These are phyloP conservation scores for Coregonus sp. DNA, from an alignment of 2,797 vertebrate species.

Conservation along the genomic window DNA sequence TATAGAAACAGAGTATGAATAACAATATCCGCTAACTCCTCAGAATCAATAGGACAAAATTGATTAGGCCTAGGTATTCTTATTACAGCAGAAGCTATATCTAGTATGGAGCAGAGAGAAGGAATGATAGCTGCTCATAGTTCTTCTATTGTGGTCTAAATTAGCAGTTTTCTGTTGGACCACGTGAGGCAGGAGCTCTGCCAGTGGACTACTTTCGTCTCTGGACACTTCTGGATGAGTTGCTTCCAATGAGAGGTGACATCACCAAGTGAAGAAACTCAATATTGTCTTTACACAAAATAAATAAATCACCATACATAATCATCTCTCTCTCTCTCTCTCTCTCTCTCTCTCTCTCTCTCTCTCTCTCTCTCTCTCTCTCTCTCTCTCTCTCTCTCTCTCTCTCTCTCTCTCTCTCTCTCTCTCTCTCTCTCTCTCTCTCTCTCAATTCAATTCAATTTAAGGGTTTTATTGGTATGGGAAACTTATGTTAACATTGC, in stretches of 20 bases:
- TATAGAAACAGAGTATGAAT: conserved; percentile 22
- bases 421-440: background rate
- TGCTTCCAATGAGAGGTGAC: conserved; percentile 12
- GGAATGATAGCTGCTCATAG: conserved; percentile 14
- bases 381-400: background rate
- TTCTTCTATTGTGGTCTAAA: conserved; percentile 23
- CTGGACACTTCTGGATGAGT: conserved; percentile 13
- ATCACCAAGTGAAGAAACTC: background rate
- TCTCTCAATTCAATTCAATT: too few species aligned
- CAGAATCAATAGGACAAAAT: conserved; percentile 20
- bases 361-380: background rate
- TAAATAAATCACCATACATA: too few species aligned
- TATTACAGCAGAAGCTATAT: conserved; percentile 1
- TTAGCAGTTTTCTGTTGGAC: conserved; percentile 7
- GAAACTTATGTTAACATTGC: too few species aligned
- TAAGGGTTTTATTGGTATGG: too few species aligned
- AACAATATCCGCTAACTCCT: background rate
- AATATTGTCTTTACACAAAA: background rate
- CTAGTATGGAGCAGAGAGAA: conserved; percentile 36
- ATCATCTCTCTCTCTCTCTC: too few species aligned
- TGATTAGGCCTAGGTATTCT: background rate
- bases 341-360: background rate
- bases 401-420: background rate
- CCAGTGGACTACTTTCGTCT: conserved; percentile 25
- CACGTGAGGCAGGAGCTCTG: conserved; percentile 15